Conservation (phyloP, 2,888 invertebrate genomes). For the Drosophila algonquin region DNA sequence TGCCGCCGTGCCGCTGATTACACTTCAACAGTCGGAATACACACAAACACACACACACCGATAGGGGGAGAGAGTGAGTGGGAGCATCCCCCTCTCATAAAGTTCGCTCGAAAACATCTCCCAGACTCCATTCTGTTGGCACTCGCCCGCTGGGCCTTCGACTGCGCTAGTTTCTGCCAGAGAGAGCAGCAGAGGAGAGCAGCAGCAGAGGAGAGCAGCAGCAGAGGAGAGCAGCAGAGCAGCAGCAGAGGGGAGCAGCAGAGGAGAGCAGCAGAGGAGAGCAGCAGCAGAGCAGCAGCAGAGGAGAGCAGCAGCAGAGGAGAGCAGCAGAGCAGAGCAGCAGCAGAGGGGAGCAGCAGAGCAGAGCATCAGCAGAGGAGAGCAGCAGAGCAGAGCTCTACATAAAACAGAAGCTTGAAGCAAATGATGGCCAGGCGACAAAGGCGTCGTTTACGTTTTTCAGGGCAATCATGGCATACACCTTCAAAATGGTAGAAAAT, state of each 20-base stretch:
- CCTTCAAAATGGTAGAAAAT: no score
- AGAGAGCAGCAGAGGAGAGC: not conserved
- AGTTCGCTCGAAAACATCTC: conserved; percentile 9
- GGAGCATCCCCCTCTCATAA: conserved; percentile 16
- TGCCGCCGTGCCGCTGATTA: conserved; percentile 79
- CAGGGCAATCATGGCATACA: no score
- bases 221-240: no score
- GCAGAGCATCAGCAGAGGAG: no score
- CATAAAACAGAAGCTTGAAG: conserved; percentile 7
- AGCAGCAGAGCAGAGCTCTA: conserved; percentile 5
- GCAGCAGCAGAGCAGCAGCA: no score
- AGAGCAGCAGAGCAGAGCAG: no score
- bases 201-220: no score
- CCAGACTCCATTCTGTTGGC: conserved; percentile 34
- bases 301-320: not conserved
- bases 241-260: no score
- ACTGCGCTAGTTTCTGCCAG: conserved; percentile 63
- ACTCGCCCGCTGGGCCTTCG: conserved; percentile 74
- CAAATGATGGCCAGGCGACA: conserved; percentile 58
- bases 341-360: no score
- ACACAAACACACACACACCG: conserved; percentile 38
- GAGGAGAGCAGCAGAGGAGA: not conserved
- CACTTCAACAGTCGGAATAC: conserved; percentile 70
- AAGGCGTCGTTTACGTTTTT: conserved; percentile 29
- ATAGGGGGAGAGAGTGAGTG: not conserved